Conservation (phyloP, 2,113 vertebrate genomes). For the Camelus bactrianus region DNA sequence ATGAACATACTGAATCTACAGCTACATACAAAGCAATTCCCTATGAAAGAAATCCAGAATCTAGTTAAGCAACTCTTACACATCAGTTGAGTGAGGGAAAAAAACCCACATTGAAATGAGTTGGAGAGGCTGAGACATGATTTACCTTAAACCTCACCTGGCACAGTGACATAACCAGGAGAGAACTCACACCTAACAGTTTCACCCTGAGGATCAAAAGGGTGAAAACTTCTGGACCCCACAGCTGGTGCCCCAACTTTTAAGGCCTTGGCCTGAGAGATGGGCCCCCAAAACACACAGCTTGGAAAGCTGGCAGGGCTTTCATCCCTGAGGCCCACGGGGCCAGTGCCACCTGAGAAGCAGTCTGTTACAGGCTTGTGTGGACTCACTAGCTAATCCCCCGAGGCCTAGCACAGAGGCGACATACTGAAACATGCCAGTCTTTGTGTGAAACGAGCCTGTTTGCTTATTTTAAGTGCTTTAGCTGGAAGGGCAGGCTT, state of each 20-base stretch:
- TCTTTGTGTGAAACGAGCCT: not conserved
- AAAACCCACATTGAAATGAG: not conserved
- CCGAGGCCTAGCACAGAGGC: not conserved
- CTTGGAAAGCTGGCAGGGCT: not conserved
- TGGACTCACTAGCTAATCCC: not conserved
- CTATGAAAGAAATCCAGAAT: not conserved
- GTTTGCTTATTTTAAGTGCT: not conserved
- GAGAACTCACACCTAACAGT: not conserved
- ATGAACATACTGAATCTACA: not conserved
- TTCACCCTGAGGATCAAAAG: not conserved
- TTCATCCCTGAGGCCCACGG: accelerated
- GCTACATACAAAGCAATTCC: not conserved
- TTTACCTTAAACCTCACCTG: not conserved
- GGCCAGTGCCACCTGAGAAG: not conserved
- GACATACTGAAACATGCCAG: not conserved
- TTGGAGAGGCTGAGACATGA: not conserved
- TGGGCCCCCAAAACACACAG: not conserved
- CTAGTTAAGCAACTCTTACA: not conserved
- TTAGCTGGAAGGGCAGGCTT: not conserved
- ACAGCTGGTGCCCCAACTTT: not conserved
- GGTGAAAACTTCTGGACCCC: too few species aligned
- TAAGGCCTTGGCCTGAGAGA: not conserved
- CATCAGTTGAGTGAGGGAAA: not conserved
- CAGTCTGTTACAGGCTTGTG: not conserved
- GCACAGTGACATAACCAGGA: not conserved